Evolutionary conservation across 2,113 vertebrate genomes (phyloP).

Genomic region (Chloropsis hardwickii): DNA sequence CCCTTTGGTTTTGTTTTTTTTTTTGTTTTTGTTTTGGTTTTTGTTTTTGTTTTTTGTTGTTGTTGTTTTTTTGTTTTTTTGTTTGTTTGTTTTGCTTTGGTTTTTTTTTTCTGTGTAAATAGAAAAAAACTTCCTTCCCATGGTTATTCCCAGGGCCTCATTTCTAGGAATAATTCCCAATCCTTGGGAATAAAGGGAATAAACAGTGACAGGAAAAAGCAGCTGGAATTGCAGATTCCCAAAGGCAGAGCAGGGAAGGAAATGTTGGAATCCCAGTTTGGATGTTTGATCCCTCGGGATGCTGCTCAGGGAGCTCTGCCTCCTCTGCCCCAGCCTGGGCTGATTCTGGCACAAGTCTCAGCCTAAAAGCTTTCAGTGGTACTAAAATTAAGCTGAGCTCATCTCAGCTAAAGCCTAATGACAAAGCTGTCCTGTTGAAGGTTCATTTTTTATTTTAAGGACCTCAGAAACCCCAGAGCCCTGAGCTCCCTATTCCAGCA

Average conservation of each 20-base stretch:
- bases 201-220: neutral
- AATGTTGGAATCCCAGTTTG: neutral
- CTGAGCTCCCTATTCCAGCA: neutral
- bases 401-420: neutral
- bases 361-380: neutral
- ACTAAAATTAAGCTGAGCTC: neutral
- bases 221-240: neutral
- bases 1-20: neutral
- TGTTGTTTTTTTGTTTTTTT: too few relatives aligned
- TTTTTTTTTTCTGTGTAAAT: accelerated
- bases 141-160: neutral
- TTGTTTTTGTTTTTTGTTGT: too few relatives aligned
- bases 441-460: neutral
- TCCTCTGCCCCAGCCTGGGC: neutral
- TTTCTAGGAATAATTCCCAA: neutral
- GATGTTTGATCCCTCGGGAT: neutral
- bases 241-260: neutral
- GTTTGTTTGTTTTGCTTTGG: too few relatives aligned
- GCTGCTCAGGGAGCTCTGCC: neutral
- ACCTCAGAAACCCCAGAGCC: neutral
- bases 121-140: neutral
- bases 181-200: neutral
- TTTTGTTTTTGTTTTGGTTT: too few relatives aligned
- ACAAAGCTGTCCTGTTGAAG: neutral
- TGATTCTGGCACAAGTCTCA: neutral